Evolutionary conservation across 2,797 vertebrate genomes (phyloP).

Genomic region (Periparus ater): DNA sequence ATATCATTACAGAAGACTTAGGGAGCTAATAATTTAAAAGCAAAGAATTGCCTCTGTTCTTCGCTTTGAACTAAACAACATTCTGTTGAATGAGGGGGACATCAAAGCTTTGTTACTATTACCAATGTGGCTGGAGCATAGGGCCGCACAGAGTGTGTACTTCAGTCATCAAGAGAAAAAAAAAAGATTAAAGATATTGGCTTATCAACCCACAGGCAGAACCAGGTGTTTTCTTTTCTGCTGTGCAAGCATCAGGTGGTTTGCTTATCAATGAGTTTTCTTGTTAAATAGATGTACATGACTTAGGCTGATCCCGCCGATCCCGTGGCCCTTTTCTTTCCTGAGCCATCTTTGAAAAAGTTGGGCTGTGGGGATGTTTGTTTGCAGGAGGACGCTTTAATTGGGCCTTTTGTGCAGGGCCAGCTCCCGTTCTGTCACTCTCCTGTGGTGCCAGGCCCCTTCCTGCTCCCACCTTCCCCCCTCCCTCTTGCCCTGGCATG

Average conservation of each 20-base stretch:
- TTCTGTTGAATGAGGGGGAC: slow-evolving; percentile 85
- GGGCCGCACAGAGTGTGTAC: slow-evolving; percentile 78
- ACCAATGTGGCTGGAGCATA: slow-evolving; percentile 80
- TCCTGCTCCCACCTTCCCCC: background rate
- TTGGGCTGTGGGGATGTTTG: slow-evolving; percentile 14
- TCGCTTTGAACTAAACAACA: slow-evolving; percentile 88
- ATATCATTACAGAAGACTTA: slow-evolving; percentile 86
- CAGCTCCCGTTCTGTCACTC: background rate
- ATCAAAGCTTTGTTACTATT: slow-evolving; percentile 87
- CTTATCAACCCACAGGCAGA: slow-evolving; percentile 75
- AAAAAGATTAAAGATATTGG: slow-evolving; percentile 76
- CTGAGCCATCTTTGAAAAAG: background rate
- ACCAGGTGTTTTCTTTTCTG: slow-evolving; percentile 74
- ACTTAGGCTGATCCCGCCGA: slow-evolving; percentile 28
- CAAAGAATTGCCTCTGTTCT: slow-evolving; percentile 82
- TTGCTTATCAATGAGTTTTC: slow-evolving; percentile 60
- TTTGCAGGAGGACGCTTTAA: background rate
- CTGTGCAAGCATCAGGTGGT: slow-evolving; percentile 65
- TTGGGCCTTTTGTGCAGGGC: background rate
- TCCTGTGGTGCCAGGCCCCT: background rate
- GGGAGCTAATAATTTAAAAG: slow-evolving; percentile 89
- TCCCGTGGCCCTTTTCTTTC: slow-evolving; percentile 36
- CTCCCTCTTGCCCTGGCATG: background rate
- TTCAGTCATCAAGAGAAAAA: slow-evolving; percentile 71
- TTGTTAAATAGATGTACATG: slow-evolving; percentile 50